Conservation (phyloP, 2,113 vertebrate species). For the Erinaceus europaeus region DNA sequence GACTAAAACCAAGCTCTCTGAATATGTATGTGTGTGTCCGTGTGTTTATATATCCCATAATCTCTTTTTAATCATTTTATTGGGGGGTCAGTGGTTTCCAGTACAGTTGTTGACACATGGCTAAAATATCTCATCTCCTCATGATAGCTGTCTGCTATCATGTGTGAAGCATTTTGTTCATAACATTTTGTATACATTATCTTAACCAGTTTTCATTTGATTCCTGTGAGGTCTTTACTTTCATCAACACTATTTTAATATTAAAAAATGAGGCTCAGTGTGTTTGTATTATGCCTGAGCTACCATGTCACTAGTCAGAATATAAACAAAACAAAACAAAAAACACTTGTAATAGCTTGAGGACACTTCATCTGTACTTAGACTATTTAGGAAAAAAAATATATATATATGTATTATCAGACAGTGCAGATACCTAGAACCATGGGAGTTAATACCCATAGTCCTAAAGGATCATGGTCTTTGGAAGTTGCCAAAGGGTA, state of each 20-base stretch:
- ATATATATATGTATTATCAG: neutral
- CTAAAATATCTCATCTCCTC: too few relatives aligned
- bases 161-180: neutral
- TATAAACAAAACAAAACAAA: constrained; percentile 29
- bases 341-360: too few relatives aligned
- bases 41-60: too few relatives aligned
- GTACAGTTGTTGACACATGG: too few relatives aligned
- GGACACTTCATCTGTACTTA: neutral
- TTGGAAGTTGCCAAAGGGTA: neutral
- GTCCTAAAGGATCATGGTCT: neutral
- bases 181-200: neutral
- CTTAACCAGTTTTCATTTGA: constrained; percentile 3
- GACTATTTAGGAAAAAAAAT: neutral
- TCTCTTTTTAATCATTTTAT: too few relatives aligned
- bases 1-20: too few relatives aligned
- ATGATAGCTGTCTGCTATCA: too few relatives aligned
- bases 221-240: neutral
- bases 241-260: neutral
- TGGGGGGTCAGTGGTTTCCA: too few relatives aligned
- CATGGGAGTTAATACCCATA: too few relatives aligned
- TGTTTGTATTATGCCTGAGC: neutral
- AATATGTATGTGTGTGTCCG: too few relatives aligned
- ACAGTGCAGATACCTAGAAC: neutral
- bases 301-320: neutral
- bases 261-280: neutral